Evolutionary conservation across 1,140 invertebrate genomes (phyloP).

Genomic region (Augochlora pura): DNA sequence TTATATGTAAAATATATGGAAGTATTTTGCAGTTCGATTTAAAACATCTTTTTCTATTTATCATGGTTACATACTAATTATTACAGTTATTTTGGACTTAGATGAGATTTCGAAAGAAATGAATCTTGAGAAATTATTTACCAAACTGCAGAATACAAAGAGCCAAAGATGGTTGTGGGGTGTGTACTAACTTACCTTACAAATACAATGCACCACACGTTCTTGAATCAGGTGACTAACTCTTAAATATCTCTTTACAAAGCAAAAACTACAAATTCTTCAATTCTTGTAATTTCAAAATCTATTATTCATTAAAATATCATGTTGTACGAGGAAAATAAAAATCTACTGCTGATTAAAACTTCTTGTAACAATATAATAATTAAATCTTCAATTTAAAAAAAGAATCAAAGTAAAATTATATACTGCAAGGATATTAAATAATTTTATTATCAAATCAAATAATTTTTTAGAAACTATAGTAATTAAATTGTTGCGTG

Average conservation of each 20-base stretch:
- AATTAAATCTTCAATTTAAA: background rate
- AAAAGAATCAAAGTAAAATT: background rate
- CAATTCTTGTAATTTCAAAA: background rate
- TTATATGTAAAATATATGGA: slow-evolving; percentile 63
- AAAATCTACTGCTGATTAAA: background rate
- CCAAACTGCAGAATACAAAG: slow-evolving; percentile 75
- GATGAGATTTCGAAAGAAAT: background rate
- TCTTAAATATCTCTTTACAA: slow-evolving; percentile 11
- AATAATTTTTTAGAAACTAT: background rate
- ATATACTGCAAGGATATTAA: background rate
- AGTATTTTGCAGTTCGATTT: slow-evolving; percentile 71
- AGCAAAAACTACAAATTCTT: background rate
- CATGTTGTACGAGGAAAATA: background rate
- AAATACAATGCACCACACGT: slow-evolving; percentile 36
- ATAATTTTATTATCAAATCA: no score
- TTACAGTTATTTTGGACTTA: no score
- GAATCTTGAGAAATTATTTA: background rate
- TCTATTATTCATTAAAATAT: background rate
- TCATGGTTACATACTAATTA: background rate
- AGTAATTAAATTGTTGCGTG: background rate
- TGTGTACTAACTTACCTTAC: slow-evolving; percentile 76
- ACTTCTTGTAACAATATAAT: background rate
- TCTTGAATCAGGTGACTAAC: slow-evolving; percentile 56
- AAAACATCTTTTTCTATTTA: background rate
- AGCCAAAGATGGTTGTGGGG: slow-evolving; percentile 79